Evolutionary conservation across 2,797 vertebrate species (phyloP).

Genomic region (Sternotherus odoratus): DNA sequence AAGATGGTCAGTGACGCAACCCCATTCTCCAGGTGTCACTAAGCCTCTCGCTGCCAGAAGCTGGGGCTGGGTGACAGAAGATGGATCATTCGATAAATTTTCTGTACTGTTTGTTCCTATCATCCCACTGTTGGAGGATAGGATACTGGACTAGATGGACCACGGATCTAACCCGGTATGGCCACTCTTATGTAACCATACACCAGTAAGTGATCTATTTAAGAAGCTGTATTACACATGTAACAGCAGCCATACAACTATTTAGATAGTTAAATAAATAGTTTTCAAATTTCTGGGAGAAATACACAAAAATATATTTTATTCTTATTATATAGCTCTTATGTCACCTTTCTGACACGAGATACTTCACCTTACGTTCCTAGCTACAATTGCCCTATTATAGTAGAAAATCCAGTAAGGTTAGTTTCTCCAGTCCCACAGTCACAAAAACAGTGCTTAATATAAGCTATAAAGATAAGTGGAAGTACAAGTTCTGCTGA

Average conservation of each 20-base stretch:
- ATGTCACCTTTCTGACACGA: accelerated
- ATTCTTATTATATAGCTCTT: accelerated
- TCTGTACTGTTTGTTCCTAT: neutral
- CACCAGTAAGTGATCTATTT: accelerated
- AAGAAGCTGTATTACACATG: accelerated
- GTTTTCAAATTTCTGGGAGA: neutral
- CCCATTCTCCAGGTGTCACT: neutral
- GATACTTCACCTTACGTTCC: neutral
- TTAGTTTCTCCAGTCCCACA: neutral
- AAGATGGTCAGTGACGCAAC: neutral
- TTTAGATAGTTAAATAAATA: neutral
- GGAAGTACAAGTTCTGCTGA: neutral
- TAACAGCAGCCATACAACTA: neutral
- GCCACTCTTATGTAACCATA: neutral
- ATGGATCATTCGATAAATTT: neutral
- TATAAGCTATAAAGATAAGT: neutral
- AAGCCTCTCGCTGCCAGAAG: neutral
- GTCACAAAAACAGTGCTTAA: neutral
- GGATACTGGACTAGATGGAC: neutral
- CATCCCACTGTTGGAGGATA: neutral
- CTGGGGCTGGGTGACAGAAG: neutral
- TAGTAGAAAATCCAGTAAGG: neutral
- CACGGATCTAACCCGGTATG: neutral
- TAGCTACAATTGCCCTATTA: accelerated
- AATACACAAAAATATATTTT: neutral